Base-by-base conservation (phyloP, 2,797 vertebrate genomes). In the Acanthurus lineatus region DNA sequence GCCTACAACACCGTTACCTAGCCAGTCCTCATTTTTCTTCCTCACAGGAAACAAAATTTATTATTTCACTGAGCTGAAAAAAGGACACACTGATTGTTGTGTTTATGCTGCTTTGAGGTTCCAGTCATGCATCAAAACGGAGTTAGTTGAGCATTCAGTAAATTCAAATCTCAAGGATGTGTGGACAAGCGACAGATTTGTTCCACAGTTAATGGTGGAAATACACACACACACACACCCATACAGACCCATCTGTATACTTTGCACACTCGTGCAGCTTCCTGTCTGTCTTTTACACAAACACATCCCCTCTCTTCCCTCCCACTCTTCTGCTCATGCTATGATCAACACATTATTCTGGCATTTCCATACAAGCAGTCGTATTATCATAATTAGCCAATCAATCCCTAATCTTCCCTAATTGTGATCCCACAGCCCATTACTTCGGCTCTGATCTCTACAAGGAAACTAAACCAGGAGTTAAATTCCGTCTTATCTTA, bases 331-430 rank as follows among this genome's bases (percentile, higher is more conserved):
- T 25, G 10, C 44, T 22, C 1, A 0, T 38, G 48, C 28, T 58
- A 35, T 66, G 47, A 65, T 69, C 1, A 67, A 49, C 38, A 54
- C 32, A 61, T 64, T 45, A 19, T 0, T 6, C 61, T 73, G 2
- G 17, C 61, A 70, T 86, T 76, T 89, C 69, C 80, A 70, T 75
- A 69, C 19, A 80, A 78, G 22, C 69, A 1, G 1, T 11, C 3
- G 2, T 48, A 86, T 88, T 86, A 84, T 75, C 83, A 86, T 88
- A 89, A 91, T 88, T 62, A 83, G 47, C 81, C 48, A 85, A 91
- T 91, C 83, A 88, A 81, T 90, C 69, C 15, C 70, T 86, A 84
- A 90, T 87, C 85, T 73, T 32, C 35, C 35, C 62, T 90, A 88
- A 92, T 88, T 88, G 64, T 76, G 76, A 82, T 88, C 77, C 66